These are phyloP conservation scores for Melanostigma gelatinosum DNA, from an alignment of 2,113 vertebrate genomes.

Conservation along the genomic window DNA sequence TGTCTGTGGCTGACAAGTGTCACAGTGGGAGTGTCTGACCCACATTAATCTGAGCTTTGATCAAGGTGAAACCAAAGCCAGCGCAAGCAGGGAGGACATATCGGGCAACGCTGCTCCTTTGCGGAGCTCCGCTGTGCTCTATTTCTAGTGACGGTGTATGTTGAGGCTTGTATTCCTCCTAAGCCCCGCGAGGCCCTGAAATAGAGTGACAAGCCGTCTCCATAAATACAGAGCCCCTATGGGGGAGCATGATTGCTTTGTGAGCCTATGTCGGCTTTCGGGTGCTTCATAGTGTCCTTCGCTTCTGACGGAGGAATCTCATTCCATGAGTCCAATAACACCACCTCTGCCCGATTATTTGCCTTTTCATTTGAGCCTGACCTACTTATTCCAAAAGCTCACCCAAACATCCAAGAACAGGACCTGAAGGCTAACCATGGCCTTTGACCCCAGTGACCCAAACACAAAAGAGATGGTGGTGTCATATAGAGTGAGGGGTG, in stretches of 20 bases:
- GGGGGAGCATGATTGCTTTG: constrained; percentile 74
- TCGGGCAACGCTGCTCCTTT: constrained; percentile 41
- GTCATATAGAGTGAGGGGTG: background rate
- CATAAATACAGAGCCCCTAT: constrained; percentile 78
- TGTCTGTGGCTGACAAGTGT: background rate
- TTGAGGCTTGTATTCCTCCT: constrained; percentile 62
- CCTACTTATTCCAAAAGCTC: constrained; percentile 29
- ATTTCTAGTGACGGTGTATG: constrained; percentile 71
- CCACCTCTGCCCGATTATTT: constrained; percentile 15
- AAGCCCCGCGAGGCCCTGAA: constrained; percentile 73
- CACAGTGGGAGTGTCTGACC: background rate
- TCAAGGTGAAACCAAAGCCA: constrained; percentile 52
- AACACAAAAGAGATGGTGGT: constrained; percentile 21
- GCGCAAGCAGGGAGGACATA: constrained; percentile 10
- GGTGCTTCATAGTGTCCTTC: constrained; percentile 58
- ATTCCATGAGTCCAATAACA: constrained; percentile 4
- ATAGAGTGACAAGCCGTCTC: constrained; percentile 81
- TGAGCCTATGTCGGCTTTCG: constrained; percentile 53
- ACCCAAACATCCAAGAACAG: background rate
- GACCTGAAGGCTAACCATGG: constrained; percentile 6
- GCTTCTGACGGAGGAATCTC: constrained; percentile 30
- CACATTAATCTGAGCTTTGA: constrained; percentile 38
- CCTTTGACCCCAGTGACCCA: constrained; percentile 46
- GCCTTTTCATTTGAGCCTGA: constrained; percentile 26
- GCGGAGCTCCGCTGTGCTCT: constrained; percentile 58